Base-by-base conservation (phyloP, 2,888 invertebrate species). In the Drosophila paranaensis region DNA sequence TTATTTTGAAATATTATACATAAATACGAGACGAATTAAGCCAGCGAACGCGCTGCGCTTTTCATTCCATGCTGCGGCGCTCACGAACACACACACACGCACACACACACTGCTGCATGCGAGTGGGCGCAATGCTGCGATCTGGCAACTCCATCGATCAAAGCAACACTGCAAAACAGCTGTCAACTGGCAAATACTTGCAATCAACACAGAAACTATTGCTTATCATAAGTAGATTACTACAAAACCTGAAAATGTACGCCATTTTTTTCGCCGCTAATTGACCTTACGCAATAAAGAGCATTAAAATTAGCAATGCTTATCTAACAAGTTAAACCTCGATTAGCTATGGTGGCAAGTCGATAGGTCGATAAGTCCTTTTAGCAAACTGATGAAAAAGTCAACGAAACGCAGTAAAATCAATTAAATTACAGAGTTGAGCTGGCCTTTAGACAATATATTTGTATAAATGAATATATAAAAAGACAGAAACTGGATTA, bases 31-130 rank as follows among this genome's bases (percentile, higher is more conserved):
- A 77, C 64, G 60, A 80, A 55, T 66, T 58, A 75, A 78, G 77
- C 77, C 81, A 77, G 81, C 77, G 81, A 61, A 80, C 67, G 77
- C 77, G 81, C 77, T 77, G 81, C 81, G 81, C 77, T 77, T 76
- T 77, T 79, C 77, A 77, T 88, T 82, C 89, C 83, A 83, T 83
- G 89, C 83, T 80, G 83, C 89, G 87, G 83, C 87, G 77, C 87
- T 68, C 70, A 86, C 83, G 77, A 80, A 79, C 70, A 81, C 81
- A 70, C 61, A 64, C 53, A 62, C 60, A 58, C 61, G 46, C 57
- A 55, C 66, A 25, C 20, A 20, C 27, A 58, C 27, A 16, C 67
- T 27, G 5, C 6, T 43, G 45, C 27, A 25, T 73, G 62, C 48
- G 71, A 69, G 73, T 75, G 71, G 80, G 80, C 66, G 54, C 67